Evolutionary conservation across 2,888 invertebrate species (phyloP), one percentile per base, ranked within the genome.

Genomic region (Drosophila nigricruria): DNA sequence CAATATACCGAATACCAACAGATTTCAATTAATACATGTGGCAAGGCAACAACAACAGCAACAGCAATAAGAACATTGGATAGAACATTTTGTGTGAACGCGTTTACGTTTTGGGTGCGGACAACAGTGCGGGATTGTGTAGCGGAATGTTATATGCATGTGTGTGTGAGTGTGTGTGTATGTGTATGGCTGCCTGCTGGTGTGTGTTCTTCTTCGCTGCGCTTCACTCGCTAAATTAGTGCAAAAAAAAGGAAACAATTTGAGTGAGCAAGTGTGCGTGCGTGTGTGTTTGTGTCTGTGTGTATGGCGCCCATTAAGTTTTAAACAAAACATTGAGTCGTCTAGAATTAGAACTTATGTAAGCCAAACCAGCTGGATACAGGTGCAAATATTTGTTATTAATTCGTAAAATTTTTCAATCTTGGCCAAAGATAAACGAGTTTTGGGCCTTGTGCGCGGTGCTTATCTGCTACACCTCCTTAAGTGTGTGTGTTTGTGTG

Each of bases 181-280:
- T 34, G 18, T 54, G 32, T 70, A 25, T 65, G 38, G 25, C 3
- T 49, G 49, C 20, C 20, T 32, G 30, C 18, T 49, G 49, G 70
- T 75, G 67, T 78, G 73, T 73, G 87, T 81, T 87, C 81, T 76
- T 88, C 83, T 76, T 79, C 79, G 70, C 69, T 80, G 50, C 78
- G 83, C 84, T 82, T 82, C 82, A 67, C 70, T 79, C 73, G 74
- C 73, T 82, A 86, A 83, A 89, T 87, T 81, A 87, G 81, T 89
- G 87, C 87, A 89, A 87, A 89, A 70, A 70, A 71, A 77, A 70
- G 74, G 69, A 71, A 81, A 79, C 82, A 73, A 70, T 79, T 84
- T 85, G 59, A 38, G 50, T 79, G 53, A 36, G 40, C 34, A n/a
- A 62, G 60, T 68, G 47, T 56, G 50, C 42, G 72, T 58, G 34